Evolutionary conservation across 2,888 invertebrate genomes (phyloP), one percentile per base, ranked within the genome.

Genomic region (Drosophila siamana): DNA sequence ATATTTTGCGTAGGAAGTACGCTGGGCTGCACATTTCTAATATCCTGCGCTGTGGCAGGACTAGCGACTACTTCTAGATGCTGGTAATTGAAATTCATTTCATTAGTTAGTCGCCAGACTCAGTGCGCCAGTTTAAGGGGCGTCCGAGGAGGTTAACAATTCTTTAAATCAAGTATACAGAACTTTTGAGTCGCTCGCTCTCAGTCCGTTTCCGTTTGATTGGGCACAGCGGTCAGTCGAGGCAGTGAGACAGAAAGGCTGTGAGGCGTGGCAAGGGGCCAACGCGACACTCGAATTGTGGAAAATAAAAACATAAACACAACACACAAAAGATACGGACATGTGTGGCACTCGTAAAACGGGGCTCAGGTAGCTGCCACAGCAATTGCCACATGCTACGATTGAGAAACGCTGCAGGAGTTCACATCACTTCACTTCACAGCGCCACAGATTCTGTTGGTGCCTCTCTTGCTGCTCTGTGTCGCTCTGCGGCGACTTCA

Each of bases 341-440:
- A 19, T 62, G 69, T 73, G 73, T 69, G 64, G 33, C 63, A 71
- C 66, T 74, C 78, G 79, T 79, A 79, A 79, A 79, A 78, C 79
- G 69, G 65, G 38, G 13, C 50, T 51, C 75, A 79, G 62, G 78
- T 67, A 67, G 71, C 55, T 51, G 46, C 48, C 52, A 44, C 52
- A 71, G 85, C 86, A 86, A 85, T 86, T 86, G 86, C 85, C 85
- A 86, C 85, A 86, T 86, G 85, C 85, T 71, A 80, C 82, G 85
- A 70, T 80, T 75, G 69, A 74, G 74, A 77, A 77, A 61, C 85
- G 80, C 86, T 75, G 81, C 80, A 82, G 85, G 86, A 86, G 85
- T 80, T 60, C 82, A 66, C 44, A 65, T 68, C 15, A 36, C 13
- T 30, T 11, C 30, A 11, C 30, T 11, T 30, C 30, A 9, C 24